Conservation (phyloP, 2,888 invertebrate species). For the Xestia xanthographa region DNA sequence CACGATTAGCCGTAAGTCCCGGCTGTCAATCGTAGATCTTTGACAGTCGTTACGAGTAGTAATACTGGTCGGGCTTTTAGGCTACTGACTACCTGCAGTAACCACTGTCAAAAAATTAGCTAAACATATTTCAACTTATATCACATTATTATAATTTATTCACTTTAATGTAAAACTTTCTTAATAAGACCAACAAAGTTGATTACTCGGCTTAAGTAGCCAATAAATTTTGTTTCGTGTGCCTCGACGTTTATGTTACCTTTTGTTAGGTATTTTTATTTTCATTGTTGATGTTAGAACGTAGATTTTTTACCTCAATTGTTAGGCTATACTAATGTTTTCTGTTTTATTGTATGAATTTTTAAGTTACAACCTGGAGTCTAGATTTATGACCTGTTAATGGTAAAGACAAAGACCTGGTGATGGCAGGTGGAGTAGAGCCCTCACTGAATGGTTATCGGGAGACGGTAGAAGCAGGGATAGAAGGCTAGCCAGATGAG, state of each 20-base stretch:
- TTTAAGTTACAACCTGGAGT: not conserved
- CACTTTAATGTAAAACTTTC: slow-evolving; percentile 60
- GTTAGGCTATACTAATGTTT: not conserved
- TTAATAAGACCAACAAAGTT: slow-evolving; percentile 63
- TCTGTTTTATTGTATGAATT: not conserved
- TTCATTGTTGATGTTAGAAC: slow-evolving; percentile 18
- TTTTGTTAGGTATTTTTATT: slow-evolving; percentile 20
- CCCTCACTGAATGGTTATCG: not conserved
- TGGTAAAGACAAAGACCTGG: not conserved
- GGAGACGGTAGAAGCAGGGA: too few species aligned
- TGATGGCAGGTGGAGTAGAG: too few species aligned
- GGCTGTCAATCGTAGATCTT: too few species aligned
- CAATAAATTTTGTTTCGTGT: slow-evolving; percentile 61
- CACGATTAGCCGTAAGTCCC: too few species aligned
- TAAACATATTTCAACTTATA: not conserved
- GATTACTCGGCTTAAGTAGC: slow-evolving; percentile 53
- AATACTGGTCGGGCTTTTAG: not conserved
- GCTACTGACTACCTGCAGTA: not conserved
- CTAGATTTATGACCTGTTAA: not conserved
- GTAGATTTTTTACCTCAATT: slow-evolving; percentile 23
- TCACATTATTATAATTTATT: slow-evolving; percentile 51
- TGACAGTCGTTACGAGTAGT: too few species aligned
- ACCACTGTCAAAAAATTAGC: not conserved
- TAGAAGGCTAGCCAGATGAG: too few species aligned
- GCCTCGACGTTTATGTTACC: slow-evolving; percentile 28